Evolutionary conservation across 2,888 invertebrate genomes (phyloP).

Genomic region (Cyrtodaria siliqua): DNA sequence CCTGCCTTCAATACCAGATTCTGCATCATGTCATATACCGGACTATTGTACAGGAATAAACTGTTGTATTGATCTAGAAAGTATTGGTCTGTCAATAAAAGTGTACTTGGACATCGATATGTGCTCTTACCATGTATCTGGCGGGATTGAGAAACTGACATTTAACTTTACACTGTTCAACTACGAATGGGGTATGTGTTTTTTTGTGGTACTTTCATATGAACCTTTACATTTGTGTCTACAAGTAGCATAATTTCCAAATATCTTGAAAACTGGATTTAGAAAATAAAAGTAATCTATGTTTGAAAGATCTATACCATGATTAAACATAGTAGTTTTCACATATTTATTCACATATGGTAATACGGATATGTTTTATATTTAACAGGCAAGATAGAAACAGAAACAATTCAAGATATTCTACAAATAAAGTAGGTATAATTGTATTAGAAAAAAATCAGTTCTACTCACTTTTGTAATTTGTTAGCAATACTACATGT

Average conservation of each 20-base stretch:
- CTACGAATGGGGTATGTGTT: constrained; percentile 69
- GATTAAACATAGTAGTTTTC: too few species aligned
- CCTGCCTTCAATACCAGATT: constrained; percentile 51
- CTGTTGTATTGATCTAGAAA: constrained; percentile 64
- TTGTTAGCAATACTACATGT: too few species aligned
- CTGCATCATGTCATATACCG: constrained; percentile 53
- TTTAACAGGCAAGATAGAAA: constrained; percentile 53
- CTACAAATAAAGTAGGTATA: constrained; percentile 51
- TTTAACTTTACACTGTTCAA: constrained; percentile 65
- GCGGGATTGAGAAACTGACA: constrained; percentile 66
- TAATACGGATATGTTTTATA: background rate
- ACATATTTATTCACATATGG: too few species aligned
- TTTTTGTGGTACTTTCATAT: background rate
- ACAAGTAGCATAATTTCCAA: too few species aligned
- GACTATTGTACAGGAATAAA: constrained; percentile 58
- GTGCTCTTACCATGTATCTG: constrained; percentile 68
- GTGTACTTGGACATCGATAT: constrained; percentile 68
- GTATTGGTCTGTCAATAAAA: constrained; percentile 60
- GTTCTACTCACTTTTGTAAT: too few species aligned
- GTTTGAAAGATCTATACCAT: too few species aligned
- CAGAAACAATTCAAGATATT: constrained; percentile 47
- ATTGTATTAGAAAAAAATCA: background rate
- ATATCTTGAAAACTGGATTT: too few species aligned
- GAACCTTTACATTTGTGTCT: too few species aligned
- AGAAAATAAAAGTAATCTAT: too few species aligned